These are phyloP conservation scores for Spodoptera picta DNA, from an alignment of 2,888 invertebrate species.

Conservation along the genomic window DNA sequence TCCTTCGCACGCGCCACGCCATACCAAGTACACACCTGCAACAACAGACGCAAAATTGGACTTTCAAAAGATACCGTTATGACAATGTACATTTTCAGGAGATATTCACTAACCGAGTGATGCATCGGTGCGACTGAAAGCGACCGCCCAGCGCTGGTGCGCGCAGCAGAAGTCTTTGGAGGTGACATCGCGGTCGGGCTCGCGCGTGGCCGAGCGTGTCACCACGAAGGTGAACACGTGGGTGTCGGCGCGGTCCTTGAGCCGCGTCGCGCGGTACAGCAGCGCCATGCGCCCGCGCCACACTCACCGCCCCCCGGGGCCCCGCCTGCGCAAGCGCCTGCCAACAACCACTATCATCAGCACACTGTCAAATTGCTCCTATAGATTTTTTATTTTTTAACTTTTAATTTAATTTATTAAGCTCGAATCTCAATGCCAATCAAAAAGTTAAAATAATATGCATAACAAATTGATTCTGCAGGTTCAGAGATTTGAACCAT, in stretches of 20 bases:
- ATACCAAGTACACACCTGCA: constrained; percentile 93
- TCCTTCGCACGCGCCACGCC: constrained; percentile 93
- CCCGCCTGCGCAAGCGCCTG: constrained; percentile 79
- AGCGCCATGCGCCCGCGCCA: constrained; percentile 92
- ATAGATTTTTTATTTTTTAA: no score
- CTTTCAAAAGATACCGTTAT: background rate
- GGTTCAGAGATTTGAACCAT: no score
- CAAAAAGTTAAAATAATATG: no score
- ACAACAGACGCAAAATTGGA: constrained; percentile 58
- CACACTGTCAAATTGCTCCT: no score
- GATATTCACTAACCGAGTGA: constrained; percentile 83
- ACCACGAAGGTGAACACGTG: constrained; percentile 95
- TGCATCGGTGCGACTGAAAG: constrained; percentile 93
- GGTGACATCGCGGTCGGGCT: constrained; percentile 93
- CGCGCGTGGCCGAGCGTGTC: constrained; percentile 93
- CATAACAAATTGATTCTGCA: no score
- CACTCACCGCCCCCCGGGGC: constrained; percentile 82
- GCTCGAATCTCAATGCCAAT: no score
- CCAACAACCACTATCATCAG: constrained; percentile 34
- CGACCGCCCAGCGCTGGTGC: constrained; percentile 94
- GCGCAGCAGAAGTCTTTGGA: constrained; percentile 95
- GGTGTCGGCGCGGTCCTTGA: constrained; percentile 94
- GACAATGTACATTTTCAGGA: background rate
- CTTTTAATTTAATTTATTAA: no score
- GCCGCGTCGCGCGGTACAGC: constrained; percentile 94